Conservation (phyloP, 1,140 invertebrate species). For the Diabrotica undecimpunctata region DNA sequence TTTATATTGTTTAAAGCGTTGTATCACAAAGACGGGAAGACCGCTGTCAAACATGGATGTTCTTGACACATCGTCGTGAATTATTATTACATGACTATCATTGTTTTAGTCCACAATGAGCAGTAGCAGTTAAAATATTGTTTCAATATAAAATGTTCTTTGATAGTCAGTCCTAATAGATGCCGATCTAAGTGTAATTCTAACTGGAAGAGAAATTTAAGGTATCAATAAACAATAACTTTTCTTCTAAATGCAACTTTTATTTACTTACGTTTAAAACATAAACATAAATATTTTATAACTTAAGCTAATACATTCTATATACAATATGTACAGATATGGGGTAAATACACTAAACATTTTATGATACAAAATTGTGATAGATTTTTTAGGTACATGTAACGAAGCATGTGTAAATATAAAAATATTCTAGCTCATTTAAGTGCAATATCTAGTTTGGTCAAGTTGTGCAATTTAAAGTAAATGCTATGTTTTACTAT, state of each 20-base stretch:
- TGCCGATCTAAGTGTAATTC: too few relatives aligned
- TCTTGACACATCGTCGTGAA: too few relatives aligned
- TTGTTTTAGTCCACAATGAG: too few relatives aligned
- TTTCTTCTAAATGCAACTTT: constrained; percentile 16
- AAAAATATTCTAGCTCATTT: constrained; percentile 38
- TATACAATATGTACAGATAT: constrained; percentile 24
- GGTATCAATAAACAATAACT: too few relatives aligned
- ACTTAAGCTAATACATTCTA: constrained; percentile 23
- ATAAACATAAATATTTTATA: constrained; percentile 18
- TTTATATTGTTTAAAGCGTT: too few relatives aligned
- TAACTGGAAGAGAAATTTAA: too few relatives aligned
- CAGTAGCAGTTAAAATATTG: too few relatives aligned
- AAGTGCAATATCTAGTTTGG: constrained; percentile 34
- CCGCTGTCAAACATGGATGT: too few relatives aligned
- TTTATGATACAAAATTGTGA: constrained; percentile 30
- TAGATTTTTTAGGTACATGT: constrained; percentile 31
- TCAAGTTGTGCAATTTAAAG: constrained; percentile 32
- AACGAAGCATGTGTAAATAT: constrained; percentile 29
- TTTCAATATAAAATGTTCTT: too few relatives aligned
- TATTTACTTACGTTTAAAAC: constrained; percentile 14
- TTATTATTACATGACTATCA: too few relatives aligned
- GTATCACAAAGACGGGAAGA: too few relatives aligned
- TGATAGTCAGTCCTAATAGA: too few relatives aligned
- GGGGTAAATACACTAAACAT: constrained; percentile 22
- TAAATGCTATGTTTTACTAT: not conserved